These are phyloP conservation scores for Heliconius eleuchia DNA, from an alignment of 1,140 invertebrate genomes.

Conservation along the genomic window DNA sequence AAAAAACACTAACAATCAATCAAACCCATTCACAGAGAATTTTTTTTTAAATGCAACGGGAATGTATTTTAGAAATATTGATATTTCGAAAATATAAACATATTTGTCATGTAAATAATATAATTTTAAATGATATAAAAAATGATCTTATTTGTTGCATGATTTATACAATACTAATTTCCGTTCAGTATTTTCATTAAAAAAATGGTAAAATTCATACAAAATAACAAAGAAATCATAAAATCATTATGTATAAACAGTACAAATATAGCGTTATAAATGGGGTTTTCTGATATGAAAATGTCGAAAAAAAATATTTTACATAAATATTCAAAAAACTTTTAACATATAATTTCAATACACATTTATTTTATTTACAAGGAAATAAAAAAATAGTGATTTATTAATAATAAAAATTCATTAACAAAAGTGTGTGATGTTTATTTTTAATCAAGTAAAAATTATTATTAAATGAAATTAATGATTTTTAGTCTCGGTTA, in stretches of 20 bases:
- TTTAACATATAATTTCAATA: background rate
- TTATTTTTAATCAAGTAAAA: background rate
- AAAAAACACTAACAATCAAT: background rate
- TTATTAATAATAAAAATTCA: background rate
- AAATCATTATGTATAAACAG: background rate
- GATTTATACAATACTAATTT: background rate
- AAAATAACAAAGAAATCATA: background rate
- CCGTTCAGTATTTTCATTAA: background rate
- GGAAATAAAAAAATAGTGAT: background rate
- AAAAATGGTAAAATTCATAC: background rate
- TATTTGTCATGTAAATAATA: constrained; percentile 27
- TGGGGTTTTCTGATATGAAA: background rate
- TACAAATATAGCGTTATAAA: background rate
- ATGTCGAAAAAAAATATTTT: background rate
- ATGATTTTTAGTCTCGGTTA: background rate
- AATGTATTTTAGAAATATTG: constrained; percentile 35
- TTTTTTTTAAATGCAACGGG: constrained; percentile 21
- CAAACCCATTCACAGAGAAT: background rate
- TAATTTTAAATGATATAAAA: constrained; percentile 20
- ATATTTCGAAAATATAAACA: constrained; percentile 3
- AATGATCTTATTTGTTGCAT: background rate
- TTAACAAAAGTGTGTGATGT: background rate
- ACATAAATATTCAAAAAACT: background rate
- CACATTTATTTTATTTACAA: too few relatives aligned
- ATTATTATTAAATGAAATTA: background rate